These are phyloP conservation scores for Rhogogaster chlorosoma DNA, from an alignment of 2,888 invertebrate genomes.

Conservation along the genomic window DNA sequence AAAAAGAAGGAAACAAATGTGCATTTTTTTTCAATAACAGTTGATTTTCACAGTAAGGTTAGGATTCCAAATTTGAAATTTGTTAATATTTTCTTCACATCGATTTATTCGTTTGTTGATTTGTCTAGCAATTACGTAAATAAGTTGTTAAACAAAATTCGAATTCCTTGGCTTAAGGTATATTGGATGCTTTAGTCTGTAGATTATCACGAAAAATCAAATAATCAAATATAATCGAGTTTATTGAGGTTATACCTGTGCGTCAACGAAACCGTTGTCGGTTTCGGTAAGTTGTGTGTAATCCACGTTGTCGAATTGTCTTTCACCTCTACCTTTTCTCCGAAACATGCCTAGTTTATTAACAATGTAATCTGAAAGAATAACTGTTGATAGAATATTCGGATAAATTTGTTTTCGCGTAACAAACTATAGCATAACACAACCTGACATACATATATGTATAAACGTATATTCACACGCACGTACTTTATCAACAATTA, in stretches of 20 bases:
- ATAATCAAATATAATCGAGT: neutral
- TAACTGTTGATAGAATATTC: neutral
- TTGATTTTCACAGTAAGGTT: neutral
- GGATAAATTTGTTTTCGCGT: neutral
- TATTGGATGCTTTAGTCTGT: neutral
- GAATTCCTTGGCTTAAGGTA: neutral
- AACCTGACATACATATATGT: neutral
- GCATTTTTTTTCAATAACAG: too few species aligned
- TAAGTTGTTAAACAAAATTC: neutral
- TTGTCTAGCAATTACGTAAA: neutral
- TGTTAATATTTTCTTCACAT: neutral
- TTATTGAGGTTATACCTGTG: slow-evolving; percentile 76
- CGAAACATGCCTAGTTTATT: slow-evolving; percentile 82
- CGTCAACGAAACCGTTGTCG: slow-evolving; percentile 86
- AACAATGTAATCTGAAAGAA: slow-evolving; percentile 76
- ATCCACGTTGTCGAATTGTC: slow-evolving; percentile 81
- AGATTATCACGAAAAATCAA: neutral
- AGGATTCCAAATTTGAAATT: neutral
- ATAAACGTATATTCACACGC: neutral
- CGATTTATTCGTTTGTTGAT: neutral
- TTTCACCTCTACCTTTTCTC: slow-evolving; percentile 80
- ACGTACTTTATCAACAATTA: neutral
- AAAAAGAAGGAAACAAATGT: neutral
- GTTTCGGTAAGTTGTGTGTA: slow-evolving; percentile 80
- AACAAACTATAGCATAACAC: neutral